Evolutionary conservation across 2,888 invertebrate genomes (phyloP).

Genomic region (Nycteola revayana): DNA sequence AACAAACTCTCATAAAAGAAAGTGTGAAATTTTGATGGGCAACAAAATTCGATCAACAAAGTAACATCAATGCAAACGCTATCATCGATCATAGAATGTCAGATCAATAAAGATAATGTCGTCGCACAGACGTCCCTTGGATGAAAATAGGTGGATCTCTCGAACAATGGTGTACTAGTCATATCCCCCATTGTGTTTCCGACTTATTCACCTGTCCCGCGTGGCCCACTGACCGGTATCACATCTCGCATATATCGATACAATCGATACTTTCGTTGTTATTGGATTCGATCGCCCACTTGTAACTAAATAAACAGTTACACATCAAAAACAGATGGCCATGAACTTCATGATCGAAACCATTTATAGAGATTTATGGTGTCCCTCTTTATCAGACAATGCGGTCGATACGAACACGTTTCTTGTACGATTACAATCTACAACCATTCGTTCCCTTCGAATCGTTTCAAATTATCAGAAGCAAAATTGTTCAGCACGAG

Average conservation of each 20-base stretch:
- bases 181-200: conserved; percentile 43
- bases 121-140: conserved; percentile 30
- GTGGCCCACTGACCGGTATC: conserved; percentile 61
- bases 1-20: too few relatives aligned
- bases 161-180: conserved; percentile 43
- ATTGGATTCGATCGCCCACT: conserved; percentile 53
- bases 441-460: conserved; percentile 14
- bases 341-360: conserved; percentile 52
- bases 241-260: conserved; percentile 36
- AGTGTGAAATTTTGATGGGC: too few relatives aligned
- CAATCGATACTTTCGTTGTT: conserved; percentile 53
- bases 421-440: conserved; percentile 22
- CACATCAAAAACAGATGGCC: conserved; percentile 40
- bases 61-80: conserved; percentile 29
- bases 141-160: conserved; percentile 38
- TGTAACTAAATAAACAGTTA: conserved; percentile 48
- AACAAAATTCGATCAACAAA: conserved; percentile 5
- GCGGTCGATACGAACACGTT: conserved; percentile 24
- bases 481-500: conserved; percentile 17
- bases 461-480: conserved; percentile 18
- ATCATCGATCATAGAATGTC: conserved; percentile 46
- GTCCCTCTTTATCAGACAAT: conserved; percentile 28
- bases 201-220: conserved; percentile 55
- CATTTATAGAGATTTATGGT: conserved; percentile 41
- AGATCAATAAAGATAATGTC: conserved; percentile 54